Conservation (phyloP, 1,140 invertebrate genomes). For the Aplysia californica region DNA sequence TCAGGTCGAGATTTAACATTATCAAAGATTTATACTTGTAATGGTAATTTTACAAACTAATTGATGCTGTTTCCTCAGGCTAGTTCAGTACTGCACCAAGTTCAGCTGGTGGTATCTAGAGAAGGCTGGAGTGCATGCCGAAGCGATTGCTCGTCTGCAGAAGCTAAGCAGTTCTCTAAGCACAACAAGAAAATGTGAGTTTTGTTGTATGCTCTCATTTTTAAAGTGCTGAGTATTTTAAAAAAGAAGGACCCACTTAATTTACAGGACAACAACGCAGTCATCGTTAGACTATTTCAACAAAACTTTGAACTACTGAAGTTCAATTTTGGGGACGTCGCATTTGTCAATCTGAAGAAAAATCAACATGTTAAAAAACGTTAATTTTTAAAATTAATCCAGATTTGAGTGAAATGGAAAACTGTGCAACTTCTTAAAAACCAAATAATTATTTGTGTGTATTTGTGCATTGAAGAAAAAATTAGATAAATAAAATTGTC, state of each 20-base stretch:
- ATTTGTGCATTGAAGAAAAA: too few species aligned
- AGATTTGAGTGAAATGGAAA: too few species aligned
- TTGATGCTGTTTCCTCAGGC: constrained; percentile 71
- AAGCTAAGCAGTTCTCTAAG: constrained; percentile 78
- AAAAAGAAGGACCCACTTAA: too few species aligned
- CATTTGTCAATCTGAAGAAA: neutral
- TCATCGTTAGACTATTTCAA: too few species aligned
- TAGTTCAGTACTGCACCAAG: constrained; percentile 77
- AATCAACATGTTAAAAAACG: neutral
- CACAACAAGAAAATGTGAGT: constrained; percentile 78
- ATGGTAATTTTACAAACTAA: too few species aligned
- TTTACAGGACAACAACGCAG: too few species aligned
- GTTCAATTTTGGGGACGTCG: neutral
- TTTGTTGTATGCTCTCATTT: neutral
- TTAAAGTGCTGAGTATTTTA: neutral
- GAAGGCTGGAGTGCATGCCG: constrained; percentile 67
- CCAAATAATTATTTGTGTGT: too few species aligned
- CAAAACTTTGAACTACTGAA: neutral
- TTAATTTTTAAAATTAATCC: too few species aligned
- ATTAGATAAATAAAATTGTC: too few species aligned
- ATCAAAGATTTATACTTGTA: too few species aligned
- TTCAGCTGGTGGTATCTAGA: constrained; percentile 76
- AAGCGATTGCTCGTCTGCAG: constrained; percentile 74
- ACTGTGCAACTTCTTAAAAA: too few species aligned
- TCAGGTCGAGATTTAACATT: too few species aligned